Conservation (phyloP, 2,797 vertebrate species). For the Oreochromis grahami region DNA sequence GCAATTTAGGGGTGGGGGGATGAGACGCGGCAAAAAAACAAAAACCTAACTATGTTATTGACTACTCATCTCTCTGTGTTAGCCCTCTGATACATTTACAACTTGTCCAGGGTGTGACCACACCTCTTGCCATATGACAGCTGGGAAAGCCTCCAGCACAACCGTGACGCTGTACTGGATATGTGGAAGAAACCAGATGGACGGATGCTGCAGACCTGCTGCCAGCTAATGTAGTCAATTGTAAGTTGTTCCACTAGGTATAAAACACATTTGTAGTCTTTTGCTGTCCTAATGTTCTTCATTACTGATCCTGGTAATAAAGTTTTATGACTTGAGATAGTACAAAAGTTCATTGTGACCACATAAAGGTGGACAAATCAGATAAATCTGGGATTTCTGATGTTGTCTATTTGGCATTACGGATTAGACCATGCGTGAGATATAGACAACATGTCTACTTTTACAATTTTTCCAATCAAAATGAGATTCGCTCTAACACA, state of each 20-base stretch:
- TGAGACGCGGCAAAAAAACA: rapidly evolving
- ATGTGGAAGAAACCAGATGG: neutral
- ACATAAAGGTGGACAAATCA: neutral
- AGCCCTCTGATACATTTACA: neutral
- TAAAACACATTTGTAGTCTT: neutral
- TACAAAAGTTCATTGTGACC: neutral
- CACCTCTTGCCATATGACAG: neutral
- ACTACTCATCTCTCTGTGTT: neutral
- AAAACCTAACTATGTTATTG: neutral
- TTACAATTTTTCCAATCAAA: neutral
- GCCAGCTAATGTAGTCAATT: neutral
- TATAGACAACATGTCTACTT: neutral
- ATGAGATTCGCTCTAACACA: neutral
- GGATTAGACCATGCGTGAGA: neutral
- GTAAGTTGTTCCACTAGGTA: neutral
- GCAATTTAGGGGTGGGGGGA: neutral
- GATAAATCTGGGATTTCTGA: neutral
- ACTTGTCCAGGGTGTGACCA: neutral
- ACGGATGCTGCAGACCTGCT: neutral
- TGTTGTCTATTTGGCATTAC: neutral
- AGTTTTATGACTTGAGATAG: rapidly evolving
- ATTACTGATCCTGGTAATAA: neutral
- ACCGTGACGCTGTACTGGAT: neutral
- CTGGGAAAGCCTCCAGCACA: neutral
- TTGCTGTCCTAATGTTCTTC: neutral